A percentile compares a stretch with the other conserved stretches of the same genome.
phyloP scores from a whole-genome alignment of 2,113 vertebrate genomes.

The Ahaetulla prasina region DNA sequence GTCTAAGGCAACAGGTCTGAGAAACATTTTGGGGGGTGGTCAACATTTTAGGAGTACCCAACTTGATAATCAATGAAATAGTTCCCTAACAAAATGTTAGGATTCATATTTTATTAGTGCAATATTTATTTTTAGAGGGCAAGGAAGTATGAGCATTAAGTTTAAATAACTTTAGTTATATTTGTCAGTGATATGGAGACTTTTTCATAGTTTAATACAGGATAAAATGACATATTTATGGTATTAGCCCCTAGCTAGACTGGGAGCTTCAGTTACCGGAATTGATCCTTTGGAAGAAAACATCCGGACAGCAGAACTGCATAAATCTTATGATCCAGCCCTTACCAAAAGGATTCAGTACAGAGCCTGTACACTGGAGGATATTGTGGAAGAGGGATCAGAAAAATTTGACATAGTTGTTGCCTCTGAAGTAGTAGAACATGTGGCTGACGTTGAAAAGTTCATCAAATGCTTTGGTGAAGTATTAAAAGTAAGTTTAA shows the following conservation, averaged over 20 bases:
- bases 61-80: background rate
- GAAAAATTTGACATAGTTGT: conserved; percentile 84
- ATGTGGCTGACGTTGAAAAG: conserved; percentile 85
- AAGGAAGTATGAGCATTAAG: background rate
- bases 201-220: conserved; percentile 43
- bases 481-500: conserved; percentile 83
- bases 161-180: background rate
- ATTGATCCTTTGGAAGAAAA: conserved; percentile 92
- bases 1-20: background rate
- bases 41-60: background rate
- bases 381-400: conserved; percentile 71
- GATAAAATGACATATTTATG: conserved; percentile 38
- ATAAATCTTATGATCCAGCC: conserved; percentile 83
- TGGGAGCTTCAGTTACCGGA: conserved; percentile 86
- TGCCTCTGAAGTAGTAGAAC: conserved; percentile 95
- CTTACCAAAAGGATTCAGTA: conserved; percentile 78
- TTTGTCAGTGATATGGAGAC: background rate
- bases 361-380: conserved; percentile 81
- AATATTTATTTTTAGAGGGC: background rate
- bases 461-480: conserved; percentile 83
- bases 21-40: background rate
- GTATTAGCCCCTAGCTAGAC: conserved; percentile 85
- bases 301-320: conserved; percentile 81
- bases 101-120: background rate
- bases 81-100: background rate